Evolutionary conservation across 37 sponge, comb jelly and placozoan species (phyloP), one percentile per base, ranked within the genome.

Genomic region (Lycopodina hypogea): DNA sequence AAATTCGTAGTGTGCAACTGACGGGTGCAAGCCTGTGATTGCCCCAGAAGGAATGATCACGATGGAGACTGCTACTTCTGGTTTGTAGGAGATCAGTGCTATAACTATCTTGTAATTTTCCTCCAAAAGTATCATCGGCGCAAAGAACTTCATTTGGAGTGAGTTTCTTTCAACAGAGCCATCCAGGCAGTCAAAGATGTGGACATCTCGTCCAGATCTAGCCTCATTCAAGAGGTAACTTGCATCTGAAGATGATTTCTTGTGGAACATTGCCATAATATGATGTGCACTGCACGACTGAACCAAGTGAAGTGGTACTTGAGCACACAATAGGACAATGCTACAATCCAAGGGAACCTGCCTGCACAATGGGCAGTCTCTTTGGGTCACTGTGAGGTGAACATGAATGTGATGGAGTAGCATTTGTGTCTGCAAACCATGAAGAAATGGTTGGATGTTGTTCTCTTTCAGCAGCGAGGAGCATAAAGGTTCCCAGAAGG

Each of bases 301-400:
- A 68, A 59, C 36, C 34, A 17, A 26, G 28, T 36, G 30, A 35
- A 66, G 26, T 15, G 71, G 50, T 24, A 42, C 2, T 70, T 70
- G 41, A 62, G 73, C 52, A n/a, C 29, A 19, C 2, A 82, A 24
- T 45, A 66, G 64, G 21, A 18, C 37, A 9, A 82, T 55, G 56
- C 38, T 66, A n/a, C 50, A 51, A 0, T 26, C 6, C 1, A 84
- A 23, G 39, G 78, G 50, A 21, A 51, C 26, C 18, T 45, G 52
- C 2, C 42, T 78, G 55, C 85, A 84, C 19, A 84, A 1, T 29
- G 85, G 85, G 26, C 85, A 84, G 17, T 57, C 38, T 4, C 21
- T 9, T 36, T 71, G 74, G n/a, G 62, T 48, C 14, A 72, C 64
- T n/a, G 66, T 71, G 24, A 84, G 32, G 42, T 84, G 85, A 22